Conservation (phyloP, 2,888 invertebrate genomes). For the Lymantria monacha region DNA sequence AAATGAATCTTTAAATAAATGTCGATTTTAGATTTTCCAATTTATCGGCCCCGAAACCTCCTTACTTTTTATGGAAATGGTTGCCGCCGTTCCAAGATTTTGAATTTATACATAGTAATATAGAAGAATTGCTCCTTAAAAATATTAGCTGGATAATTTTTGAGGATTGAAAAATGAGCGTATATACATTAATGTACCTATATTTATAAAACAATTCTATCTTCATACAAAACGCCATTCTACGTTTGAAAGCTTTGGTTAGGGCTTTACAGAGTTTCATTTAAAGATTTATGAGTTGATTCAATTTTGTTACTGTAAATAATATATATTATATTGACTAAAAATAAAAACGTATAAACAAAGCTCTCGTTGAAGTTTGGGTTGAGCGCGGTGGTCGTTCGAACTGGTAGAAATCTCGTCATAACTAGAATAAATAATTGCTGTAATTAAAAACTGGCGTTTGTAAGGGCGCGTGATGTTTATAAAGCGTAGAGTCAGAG, state of each 20-base stretch:
- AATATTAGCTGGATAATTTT: too few species aligned
- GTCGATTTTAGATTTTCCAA: too few species aligned
- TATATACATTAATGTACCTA: too few species aligned
- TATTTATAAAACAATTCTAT: too few species aligned
- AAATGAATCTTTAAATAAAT: too few species aligned
- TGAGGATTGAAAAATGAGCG: too few species aligned
- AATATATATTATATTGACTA: constrained; percentile 48
- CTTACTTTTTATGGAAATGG: too few species aligned
- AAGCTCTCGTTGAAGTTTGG: constrained; percentile 25
- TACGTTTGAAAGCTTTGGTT: neutral
- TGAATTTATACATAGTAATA: too few species aligned
- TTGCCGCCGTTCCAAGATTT: too few species aligned
- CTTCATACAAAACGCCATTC: neutral
- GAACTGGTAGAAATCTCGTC: constrained; percentile 72
- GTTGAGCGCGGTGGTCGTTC: constrained; percentile 29
- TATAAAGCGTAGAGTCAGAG: constrained; percentile 58
- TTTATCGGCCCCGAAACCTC: too few species aligned
- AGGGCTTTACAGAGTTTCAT: neutral
- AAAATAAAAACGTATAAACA: constrained; percentile 51
- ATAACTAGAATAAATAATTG: constrained; percentile 70
- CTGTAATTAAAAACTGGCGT: constrained; percentile 62
- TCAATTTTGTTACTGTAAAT: constrained; percentile 34
- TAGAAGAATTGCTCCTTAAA: too few species aligned
- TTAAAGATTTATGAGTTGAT: constrained; percentile 1
- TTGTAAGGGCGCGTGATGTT: constrained; percentile 57